These are phyloP conservation scores for Limonius californicus DNA, from an alignment of 1,140 invertebrate genomes.

Conservation along the genomic window DNA sequence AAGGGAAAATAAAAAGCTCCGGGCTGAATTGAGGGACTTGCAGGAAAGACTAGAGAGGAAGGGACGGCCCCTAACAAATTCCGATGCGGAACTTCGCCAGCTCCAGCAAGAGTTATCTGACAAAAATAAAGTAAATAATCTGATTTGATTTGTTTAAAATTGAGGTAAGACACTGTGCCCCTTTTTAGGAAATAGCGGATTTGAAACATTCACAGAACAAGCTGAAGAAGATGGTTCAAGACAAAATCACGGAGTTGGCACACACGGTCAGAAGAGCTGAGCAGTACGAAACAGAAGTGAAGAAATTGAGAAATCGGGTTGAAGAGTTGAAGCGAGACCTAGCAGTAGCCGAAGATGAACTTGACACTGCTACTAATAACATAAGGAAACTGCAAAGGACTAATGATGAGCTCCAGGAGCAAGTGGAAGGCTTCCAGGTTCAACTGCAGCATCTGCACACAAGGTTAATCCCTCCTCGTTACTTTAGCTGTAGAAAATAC, in stretches of 20 bases:
- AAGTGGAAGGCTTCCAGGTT: conserved; percentile 70
- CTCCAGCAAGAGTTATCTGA: conserved; percentile 71
- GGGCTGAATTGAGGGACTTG: conserved; percentile 76
- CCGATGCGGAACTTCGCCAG: conserved; percentile 65
- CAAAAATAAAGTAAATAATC: conserved; percentile 71
- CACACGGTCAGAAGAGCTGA: conserved; percentile 74
- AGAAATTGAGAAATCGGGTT: conserved; percentile 68
- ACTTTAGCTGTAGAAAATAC: too few relatives aligned
- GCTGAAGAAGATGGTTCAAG: conserved; percentile 72
- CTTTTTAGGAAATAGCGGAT: conserved; percentile 64
- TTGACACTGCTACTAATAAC: conserved; percentile 63
- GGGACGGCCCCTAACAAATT: conserved; percentile 57
- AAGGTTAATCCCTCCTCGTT: conserved; percentile 58
- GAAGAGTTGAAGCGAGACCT: conserved; percentile 81
- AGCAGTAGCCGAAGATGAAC: conserved; percentile 74
- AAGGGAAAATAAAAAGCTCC: conserved; percentile 85
- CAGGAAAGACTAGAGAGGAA: conserved; percentile 71
- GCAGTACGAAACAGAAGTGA: conserved; percentile 81
- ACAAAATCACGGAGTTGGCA: conserved; percentile 74
- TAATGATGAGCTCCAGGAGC: conserved; percentile 77
- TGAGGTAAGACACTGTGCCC: too few relatives aligned
- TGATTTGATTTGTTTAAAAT: too few relatives aligned
- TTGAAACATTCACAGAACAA: conserved; percentile 72
- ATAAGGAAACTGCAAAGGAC: conserved; percentile 69
- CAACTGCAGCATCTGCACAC: conserved; percentile 76